Conservation (phyloP, 2,888 invertebrate genomes). For the Sabatieria punctata region DNA sequence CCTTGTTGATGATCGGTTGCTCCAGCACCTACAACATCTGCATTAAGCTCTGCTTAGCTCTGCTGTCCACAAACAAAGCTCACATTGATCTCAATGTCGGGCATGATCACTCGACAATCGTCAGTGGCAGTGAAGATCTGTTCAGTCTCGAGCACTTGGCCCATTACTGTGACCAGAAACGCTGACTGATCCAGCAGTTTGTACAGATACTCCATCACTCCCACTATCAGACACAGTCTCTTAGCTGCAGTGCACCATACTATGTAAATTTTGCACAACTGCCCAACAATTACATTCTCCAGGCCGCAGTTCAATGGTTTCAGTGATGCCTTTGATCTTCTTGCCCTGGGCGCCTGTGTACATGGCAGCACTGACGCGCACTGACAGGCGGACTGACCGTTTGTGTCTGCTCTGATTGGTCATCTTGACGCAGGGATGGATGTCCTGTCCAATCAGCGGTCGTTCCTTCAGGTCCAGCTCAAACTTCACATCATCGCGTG, state of each 20-base stretch:
- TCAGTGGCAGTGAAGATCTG: constrained; percentile 75
- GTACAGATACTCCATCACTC: constrained; percentile 58
- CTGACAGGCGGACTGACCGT: neutral
- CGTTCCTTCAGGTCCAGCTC: constrained; percentile 48
- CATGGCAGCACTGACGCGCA: constrained; percentile 1
- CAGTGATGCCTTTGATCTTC: neutral
- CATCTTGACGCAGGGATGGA: constrained; percentile 9
- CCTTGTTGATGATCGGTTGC: neutral
- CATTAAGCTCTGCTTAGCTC: neutral
- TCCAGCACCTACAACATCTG: neutral
- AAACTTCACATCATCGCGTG: constrained; percentile 56
- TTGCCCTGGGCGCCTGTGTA: constrained; percentile 1
- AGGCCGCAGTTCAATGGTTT: neutral
- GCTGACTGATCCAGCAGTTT: constrained; percentile 60
- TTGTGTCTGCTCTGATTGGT: neutral
- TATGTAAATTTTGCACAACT: too few species aligned
- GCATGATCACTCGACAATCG: constrained; percentile 70
- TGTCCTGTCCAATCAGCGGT: constrained; percentile 10
- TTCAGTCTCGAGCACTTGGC: constrained; percentile 57
- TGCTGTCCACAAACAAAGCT: constrained; percentile 30
- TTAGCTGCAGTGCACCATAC: too few species aligned
- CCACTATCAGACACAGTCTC: constrained; percentile 54
- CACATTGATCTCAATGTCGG: constrained; percentile 59
- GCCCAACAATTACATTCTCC: constrained; percentile 2
- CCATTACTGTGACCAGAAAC: constrained; percentile 64